Evolutionary conservation across 2,113 vertebrate genomes (phyloP).

Genomic region (Seriola dumerili): DNA sequence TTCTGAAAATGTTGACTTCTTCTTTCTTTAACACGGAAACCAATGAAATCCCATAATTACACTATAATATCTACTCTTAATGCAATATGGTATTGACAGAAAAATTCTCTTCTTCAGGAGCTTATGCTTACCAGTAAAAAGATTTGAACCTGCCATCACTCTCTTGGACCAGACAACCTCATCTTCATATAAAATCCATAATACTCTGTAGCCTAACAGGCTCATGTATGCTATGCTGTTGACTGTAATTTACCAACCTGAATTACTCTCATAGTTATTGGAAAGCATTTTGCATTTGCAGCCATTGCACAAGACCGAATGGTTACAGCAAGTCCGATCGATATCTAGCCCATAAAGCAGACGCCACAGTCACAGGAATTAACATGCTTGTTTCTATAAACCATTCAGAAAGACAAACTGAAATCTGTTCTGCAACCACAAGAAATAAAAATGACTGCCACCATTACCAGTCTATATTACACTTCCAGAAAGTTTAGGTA

Average conservation of each 20-base stretch:
- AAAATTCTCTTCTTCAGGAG: conserved; percentile 17
- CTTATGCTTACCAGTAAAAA: conserved; percentile 14
- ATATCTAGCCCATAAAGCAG: conserved; percentile 67
- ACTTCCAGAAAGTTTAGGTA: conserved; percentile 80
- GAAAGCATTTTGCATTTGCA: conserved; percentile 69
- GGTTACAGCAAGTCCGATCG: conserved; percentile 56
- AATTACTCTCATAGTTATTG: conserved; percentile 68
- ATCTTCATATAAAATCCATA: conserved; percentile 53
- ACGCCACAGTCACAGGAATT: conserved; percentile 63
- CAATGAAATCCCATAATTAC: conserved; percentile 31
- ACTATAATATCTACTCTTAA: conserved; percentile 27
- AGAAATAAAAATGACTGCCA: conserved; percentile 56
- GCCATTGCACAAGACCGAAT: conserved; percentile 41
- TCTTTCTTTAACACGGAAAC: not conserved
- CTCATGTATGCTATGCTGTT: conserved; percentile 9
- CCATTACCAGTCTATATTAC: conserved; percentile 72
- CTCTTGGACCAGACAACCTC: conserved; percentile 8
- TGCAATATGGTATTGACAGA: conserved; percentile 8
- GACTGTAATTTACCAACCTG: conserved; percentile 68
- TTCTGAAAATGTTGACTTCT: not conserved
- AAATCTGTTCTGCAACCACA: conserved; percentile 65
- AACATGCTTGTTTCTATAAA: conserved; percentile 47
- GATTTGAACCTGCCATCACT: conserved; percentile 14
- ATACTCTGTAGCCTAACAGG: conserved; percentile 21
- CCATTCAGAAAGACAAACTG: conserved; percentile 48